Evolutionary conservation across 2,797 vertebrate species (phyloP).

Genomic region (Novumbra hubbsi): DNA sequence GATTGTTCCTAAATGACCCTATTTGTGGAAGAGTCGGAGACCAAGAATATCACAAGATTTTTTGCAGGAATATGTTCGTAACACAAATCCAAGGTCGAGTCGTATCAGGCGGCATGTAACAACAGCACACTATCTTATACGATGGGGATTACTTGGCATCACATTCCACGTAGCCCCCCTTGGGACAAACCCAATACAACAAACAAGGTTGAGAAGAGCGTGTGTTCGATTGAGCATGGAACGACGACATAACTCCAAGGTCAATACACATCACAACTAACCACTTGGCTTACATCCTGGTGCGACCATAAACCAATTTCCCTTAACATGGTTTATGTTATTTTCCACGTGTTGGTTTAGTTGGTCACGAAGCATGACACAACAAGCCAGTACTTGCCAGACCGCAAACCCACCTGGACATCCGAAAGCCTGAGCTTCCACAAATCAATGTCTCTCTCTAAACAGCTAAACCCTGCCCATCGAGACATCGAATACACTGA

Average conservation of each 20-base stretch:
- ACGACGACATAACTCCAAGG: not conserved
- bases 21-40: conserved; percentile 28
- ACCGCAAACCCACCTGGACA: conserved; percentile 42
- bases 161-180: conserved; percentile 13
- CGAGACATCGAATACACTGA: conserved; percentile 47
- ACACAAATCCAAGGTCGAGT: too few relatives aligned
- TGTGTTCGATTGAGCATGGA: conserved; percentile 32
- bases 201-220: conserved; percentile 15
- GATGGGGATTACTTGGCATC: conserved; percentile 6
- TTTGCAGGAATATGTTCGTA: too few relatives aligned
- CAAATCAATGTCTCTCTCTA: conserved; percentile 56
- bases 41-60: not conserved
- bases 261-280: conserved; percentile 17
- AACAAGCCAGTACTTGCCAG: conserved; percentile 44
- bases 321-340: conserved; percentile 15
- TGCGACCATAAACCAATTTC: conserved; percentile 17
- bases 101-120: too few relatives aligned
- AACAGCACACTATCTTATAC: too few relatives aligned
- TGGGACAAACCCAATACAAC: conserved; percentile 5
- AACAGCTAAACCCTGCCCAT: conserved; percentile 45
- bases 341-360: conserved; percentile 39
- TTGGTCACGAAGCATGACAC: conserved; percentile 44
- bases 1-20: conserved; percentile 29
- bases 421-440: conserved; percentile 32
- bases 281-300: conserved; percentile 22